Evolutionary conservation across 2,797 vertebrate species (phyloP), one percentile per base, ranked within the genome.

Genomic region (Potorous gilbertii): DNA sequence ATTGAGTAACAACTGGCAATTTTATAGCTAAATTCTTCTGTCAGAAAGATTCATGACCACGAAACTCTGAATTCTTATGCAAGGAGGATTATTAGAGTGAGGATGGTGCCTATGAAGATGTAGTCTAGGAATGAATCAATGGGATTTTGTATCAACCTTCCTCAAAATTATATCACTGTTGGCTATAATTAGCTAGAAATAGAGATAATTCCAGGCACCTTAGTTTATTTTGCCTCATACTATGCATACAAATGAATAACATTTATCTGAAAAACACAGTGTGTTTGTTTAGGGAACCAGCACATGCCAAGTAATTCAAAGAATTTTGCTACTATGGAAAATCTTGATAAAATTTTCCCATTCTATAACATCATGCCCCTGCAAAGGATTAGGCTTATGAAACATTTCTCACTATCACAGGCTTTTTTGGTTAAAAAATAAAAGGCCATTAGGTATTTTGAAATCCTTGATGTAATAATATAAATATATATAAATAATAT

Each of bases 11-110:
- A 29, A 87, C 11, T 66, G 91, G 56, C 93, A 57, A 74, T 0
- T 95, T 96, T 93, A 95, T 52, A 74, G 24, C 29, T 95, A 96
- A 95, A 93, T 10, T 50, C 1, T 66, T 59, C 92, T 95, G 24
- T 62, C 91, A 81, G 55, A 91, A 55, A 95, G 16, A 91, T 10
- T 4, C 27, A 52, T 16, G 94, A 94, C 21, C 31, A 95, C 90
- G 93, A 0, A 54, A 90, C 27, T 90, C 27, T 52, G 27, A 90
- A 29, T 54, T 54, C 52, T 31, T 4, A 54, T 27, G 52, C 89
- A 90, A 90, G 11, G 87, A 29, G 50, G 10, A 14, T 16, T 52
- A 14, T 10, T 28, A 54, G 8, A 90, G 27, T 90, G 4, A 52
- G 50, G 50, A 52, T 54, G 4, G 28, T 52, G 10, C 46, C 46